Percentiles rank a stretch among this genome's conserved stretches.
phyloP scores from a whole-genome alignment of 1,140 invertebrate genomes.

The Aleiodes sp. region DNA sequence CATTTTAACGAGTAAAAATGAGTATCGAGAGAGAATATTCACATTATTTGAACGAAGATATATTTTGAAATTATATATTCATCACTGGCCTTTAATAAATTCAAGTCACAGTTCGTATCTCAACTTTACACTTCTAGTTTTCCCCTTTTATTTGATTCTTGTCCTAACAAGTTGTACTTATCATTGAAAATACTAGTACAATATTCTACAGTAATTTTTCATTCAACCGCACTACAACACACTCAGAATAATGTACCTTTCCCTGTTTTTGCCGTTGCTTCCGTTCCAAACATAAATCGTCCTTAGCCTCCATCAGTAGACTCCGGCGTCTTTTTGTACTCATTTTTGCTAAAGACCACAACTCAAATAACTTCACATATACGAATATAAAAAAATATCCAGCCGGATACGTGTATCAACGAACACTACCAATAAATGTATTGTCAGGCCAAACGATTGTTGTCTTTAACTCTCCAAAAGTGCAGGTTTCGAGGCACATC shows the following conservation, averaged over 20 bases:
- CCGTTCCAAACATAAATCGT: conserved; percentile 56
- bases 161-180: no score
- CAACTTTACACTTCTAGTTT: no score
- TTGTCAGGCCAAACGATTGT: background rate
- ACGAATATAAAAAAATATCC: conserved; percentile 6
- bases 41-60: no score
- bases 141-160: no score
- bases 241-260: conserved; percentile 51
- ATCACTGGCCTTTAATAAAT: no score
- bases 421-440: background rate
- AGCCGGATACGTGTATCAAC: background rate
- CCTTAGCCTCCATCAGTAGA: conserved; percentile 56
- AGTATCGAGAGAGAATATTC: no score
- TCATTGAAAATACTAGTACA: no score
- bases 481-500: conserved; percentile 36
- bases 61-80: no score
- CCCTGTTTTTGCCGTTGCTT: conserved; percentile 53
- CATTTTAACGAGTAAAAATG: no score
- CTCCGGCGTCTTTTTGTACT: conserved; percentile 39
- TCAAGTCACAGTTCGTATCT: no score
- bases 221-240: no score
- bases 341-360: conserved; percentile 10
- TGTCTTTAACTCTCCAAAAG: conserved; percentile 56
- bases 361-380: background rate
- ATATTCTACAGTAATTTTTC: no score